These are phyloP conservation scores for Zeus faber DNA, from an alignment of 2,113 vertebrate species.

Conservation along the genomic window DNA sequence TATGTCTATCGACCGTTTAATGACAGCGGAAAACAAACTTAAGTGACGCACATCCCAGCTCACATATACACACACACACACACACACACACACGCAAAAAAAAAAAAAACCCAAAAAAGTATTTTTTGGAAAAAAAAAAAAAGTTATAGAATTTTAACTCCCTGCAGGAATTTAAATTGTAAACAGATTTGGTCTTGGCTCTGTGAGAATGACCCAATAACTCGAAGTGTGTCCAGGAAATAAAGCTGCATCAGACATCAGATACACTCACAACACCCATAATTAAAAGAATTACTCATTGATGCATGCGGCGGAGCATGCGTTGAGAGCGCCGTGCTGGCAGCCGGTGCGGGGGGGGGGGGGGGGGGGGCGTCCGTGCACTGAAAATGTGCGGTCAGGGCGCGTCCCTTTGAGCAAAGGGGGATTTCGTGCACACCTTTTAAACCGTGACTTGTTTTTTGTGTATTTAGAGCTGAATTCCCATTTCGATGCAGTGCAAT, in stretches of 20 bases:
- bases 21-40: slow-evolving; percentile 43
- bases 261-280: slow-evolving; percentile 68
- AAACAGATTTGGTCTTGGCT: slow-evolving; percentile 60
- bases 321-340: too few species aligned
- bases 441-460: too few species aligned
- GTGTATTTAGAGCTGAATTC: too few species aligned
- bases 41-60: slow-evolving; percentile 1
- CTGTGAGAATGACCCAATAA: slow-evolving; percentile 67
- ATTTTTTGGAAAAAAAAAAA: slow-evolving; percentile 1
- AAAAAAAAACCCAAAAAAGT: background rate
- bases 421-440: too few species aligned
- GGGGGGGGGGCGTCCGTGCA: too few species aligned
- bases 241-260: slow-evolving; percentile 48
- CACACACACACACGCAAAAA: slow-evolving; percentile 9
- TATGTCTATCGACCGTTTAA: slow-evolving; percentile 44
- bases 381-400: too few species aligned
- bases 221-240: slow-evolving; percentile 66
- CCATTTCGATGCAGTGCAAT: too few species aligned
- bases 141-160: slow-evolving; percentile 47
- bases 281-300: slow-evolving; percentile 75
- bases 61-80: slow-evolving; percentile 6
- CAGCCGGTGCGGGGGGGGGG: slow-evolving; percentile 45
- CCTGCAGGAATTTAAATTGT: slow-evolving; percentile 57
- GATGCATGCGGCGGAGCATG: slow-evolving; percentile 65
- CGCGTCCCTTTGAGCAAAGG: too few species aligned